Percentiles rank a stretch among this genome's conserved stretches.
Conservation (phyloP, 2,113 vertebrate genomes). For the Ahaetulla prasina region DNA sequence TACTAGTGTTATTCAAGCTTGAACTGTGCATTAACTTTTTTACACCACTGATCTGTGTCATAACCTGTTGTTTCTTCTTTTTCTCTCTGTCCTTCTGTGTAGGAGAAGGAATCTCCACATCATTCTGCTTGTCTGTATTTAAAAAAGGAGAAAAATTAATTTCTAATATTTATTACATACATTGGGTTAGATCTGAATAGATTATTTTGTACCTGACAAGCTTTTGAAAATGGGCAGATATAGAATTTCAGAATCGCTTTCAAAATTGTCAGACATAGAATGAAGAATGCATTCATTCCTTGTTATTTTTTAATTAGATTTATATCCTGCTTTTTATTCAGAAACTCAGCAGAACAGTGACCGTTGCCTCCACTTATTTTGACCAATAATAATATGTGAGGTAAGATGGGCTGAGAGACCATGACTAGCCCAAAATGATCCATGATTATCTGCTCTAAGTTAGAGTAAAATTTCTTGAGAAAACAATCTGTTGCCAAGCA, state of each 20-base stretch:
- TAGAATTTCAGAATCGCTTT: background rate
- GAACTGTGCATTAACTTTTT: conserved; percentile 89
- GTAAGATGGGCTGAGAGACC: background rate
- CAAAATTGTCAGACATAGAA: background rate
- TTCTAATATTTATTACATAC: fast-evolving
- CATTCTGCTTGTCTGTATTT: conserved; percentile 91
- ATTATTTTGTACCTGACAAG: background rate
- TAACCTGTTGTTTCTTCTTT: conserved; percentile 90
- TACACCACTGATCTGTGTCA: conserved; percentile 95
- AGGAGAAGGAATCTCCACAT: conserved; percentile 93
- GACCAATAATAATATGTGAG: background rate
- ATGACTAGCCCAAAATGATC: background rate
- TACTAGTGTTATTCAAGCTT: conserved; percentile 80
- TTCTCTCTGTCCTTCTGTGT: conserved; percentile 91
- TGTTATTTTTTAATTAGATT: background rate
- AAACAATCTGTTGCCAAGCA: background rate
- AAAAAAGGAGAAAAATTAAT: conserved; percentile 10
- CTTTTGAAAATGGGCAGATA: background rate
- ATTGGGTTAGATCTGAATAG: fast-evolving
- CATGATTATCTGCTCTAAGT: background rate
- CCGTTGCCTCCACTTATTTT: background rate
- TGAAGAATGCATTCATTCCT: background rate
- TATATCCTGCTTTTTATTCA: background rate
- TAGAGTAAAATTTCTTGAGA: background rate
- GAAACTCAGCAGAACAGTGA: background rate